These are phyloP conservation scores for Orthonyx spaldingii DNA, from an alignment of 2,113 vertebrate species.

Conservation along the genomic window DNA sequence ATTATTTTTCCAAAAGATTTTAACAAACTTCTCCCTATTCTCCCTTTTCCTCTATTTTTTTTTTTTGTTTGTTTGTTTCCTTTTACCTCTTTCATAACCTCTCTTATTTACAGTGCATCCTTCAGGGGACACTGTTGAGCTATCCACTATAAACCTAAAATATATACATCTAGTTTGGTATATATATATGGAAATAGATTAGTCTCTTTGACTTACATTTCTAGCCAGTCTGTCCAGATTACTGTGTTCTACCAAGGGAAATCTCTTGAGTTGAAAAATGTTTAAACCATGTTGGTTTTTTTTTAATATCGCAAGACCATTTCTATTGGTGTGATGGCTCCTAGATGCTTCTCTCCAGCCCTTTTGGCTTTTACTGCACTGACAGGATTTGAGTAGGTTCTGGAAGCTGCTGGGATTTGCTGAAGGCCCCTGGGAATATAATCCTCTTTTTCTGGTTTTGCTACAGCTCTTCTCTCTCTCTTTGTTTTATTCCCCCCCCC, in stretches of 20 bases:
- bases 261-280: background rate
- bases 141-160: background rate
- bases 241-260: background rate
- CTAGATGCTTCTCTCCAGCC: background rate
- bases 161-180: background rate
- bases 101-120: background rate
- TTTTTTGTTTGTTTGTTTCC: background rate
- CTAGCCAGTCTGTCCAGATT: background rate
- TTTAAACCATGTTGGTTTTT: background rate
- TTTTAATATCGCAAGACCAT: background rate
- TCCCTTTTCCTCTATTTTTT: background rate
- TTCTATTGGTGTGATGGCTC: background rate
- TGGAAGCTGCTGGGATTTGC: background rate
- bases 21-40: background rate
- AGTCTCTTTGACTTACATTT: background rate
- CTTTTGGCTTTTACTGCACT: background rate
- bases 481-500: background rate
- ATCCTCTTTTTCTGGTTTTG: background rate
- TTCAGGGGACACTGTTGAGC: slow-evolving; percentile 53
- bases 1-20: background rate
- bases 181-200: background rate
- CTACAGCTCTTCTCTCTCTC: background rate
- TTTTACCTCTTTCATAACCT: background rate
- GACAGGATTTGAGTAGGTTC: background rate
- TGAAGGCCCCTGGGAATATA: background rate